Base-by-base conservation (phyloP, 2,888 invertebrate species). In the Volucella inflata region DNA sequence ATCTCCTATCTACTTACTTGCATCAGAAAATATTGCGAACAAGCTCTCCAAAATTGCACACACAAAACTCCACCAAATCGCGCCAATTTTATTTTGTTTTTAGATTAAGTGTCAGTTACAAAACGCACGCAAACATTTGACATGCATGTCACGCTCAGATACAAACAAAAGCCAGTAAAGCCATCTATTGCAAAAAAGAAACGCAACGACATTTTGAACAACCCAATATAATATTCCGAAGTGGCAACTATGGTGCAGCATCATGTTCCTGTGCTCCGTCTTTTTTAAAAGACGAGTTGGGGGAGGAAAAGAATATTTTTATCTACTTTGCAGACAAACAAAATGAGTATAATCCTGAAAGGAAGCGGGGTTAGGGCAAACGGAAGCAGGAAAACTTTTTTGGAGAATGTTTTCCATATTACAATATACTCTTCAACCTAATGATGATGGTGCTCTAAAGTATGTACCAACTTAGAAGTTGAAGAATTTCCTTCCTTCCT, bases 361-460 rank as follows among this genome's bases (percentile, higher is more conserved):
- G 72, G 46, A 60, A 30, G 12, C 60, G 44, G 38, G 30, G 30
- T 30, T 17, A 68, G 16, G 11, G 14, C 14, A 51, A 44, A 68
- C 11, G 46, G 9, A 48, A 11, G 48, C 42, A 53, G n/a, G 30
- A 59, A 42, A 62, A 50, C 50, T 60, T 21, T 2, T 53, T 67
- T 75, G 65, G 67, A 82, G 71, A 44, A 82, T 77, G 55, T 67
- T 77, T 50, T 72, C 62, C 77, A 72, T 68, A 75, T 57, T 48
- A 74, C 53, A 74, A 79, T 62, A 74, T 48, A 67, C 55, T 40
- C 67, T 55, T 14, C 11, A 42, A 12, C 40, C 21, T 40, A 44
- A 46, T n/a, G 53, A 48, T 68, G 74, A 40, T 57, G 62, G 50
- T 59, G 10, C 40, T 72, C 38, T 57, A 65, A 67, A 79, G 53